Base-by-base conservation (phyloP, 2,888 invertebrate genomes). In the Cantharis flavilabris region DNA sequence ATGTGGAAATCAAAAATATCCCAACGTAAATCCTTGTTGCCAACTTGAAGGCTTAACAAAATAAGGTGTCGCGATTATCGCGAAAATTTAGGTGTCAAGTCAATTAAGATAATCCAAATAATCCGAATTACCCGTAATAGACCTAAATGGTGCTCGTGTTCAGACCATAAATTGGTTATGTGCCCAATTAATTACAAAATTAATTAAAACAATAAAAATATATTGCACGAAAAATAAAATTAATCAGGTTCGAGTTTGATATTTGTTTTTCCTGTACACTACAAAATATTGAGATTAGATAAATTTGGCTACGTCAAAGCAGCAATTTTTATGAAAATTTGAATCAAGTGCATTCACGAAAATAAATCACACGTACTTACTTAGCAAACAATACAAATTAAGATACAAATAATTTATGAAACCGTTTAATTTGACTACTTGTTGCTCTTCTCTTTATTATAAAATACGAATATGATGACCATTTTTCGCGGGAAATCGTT, bases 101-200 rank as follows among this genome's bases (percentile, higher is more conserved):
- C 65, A 71, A 75, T 71, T 75, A 71, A 75, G 70, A 71, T 75
- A 75, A 75, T 74, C 70, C 70, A 65, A 70, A 70, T 74, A 74
- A 70, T 71, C 75, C 70, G 63, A 23, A 74, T 74, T 75, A 70
- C 30, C 70, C 33, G 65, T 75, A 74, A 71, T 70, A 65, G 63
- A 70, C 62, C 62, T 69, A 69, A 14, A 26, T 70, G 26, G 23
- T 49, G 28, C 62, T 26, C 73, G 69, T 69, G 73, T 67, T 67
- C 26, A 67, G n/a, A 67, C 20, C 65, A 67, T 67, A 67, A 67
- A 20, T 67, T 20, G 26, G 26, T 67, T 67, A 67, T 67, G 20
- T 18, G 26, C n/a, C 65, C 65, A 67, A 67, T 67, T 67, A 67
- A 67, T 67, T 67, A 67, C 26, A 20, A 67, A 67, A 23, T 49